Evolutionary conservation across 1,140 invertebrate genomes (phyloP), one percentile per base, ranked within the genome.

Genomic region (Hycleus phaleratus): DNA sequence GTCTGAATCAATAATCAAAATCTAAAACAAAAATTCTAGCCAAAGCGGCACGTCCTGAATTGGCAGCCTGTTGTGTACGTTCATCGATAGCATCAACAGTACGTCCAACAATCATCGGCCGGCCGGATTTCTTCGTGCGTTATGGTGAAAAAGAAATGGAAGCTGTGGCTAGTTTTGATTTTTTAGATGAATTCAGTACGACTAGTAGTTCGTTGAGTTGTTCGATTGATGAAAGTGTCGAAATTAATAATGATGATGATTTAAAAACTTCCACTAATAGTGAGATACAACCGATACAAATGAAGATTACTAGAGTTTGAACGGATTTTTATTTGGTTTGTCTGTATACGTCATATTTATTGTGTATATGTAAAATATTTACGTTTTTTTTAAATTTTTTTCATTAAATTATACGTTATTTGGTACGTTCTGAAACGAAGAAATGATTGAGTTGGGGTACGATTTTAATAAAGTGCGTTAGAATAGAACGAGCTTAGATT

Each of bases 151-250:
- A 86, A 65, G 86, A 90, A 70, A 77, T 79, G 49, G 86, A 87
- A 71, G 86, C 86, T 24, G 83, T 90, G 48, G 84, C 86, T 32
- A 84, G 82, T 61, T 90, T 90, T 72, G 85, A 88, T 74, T 90
- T 89, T 75, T 78, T 90, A 49, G 82, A 90, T 68, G 82, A 86
- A 59, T 73, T 88, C 59, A 82, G 74, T 32, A 74, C 79, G 52
- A 77, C 77, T 24, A 70, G 73, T 54, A 70, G 73, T 54, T 72
- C 74, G 0, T 64, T 72, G 4, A 78, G 77, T 58, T 78, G 75
- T 57, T 77, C 76, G 58, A 76, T 81, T 63, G 76, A 78, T 39
- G 65, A 69, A 47, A 49, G 26, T 38, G 51, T 55, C 6, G 56
- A 62, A 26, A 12, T 62, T 26, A 18, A 12, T 12, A 12, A 18